Conservation (phyloP, 2,113 vertebrate genomes). For the Xyliphius kryptos region DNA sequence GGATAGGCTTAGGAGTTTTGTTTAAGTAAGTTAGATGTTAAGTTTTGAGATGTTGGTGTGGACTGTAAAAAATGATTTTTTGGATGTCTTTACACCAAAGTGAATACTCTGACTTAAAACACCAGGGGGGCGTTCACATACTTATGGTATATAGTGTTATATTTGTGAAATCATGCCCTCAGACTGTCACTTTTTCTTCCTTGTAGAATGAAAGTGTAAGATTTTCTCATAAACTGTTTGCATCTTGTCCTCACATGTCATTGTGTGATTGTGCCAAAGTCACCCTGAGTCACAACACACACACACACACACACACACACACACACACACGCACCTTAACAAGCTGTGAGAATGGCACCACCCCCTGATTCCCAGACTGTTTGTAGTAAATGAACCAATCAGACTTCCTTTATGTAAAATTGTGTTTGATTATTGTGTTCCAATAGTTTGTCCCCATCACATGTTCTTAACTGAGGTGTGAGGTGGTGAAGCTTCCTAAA, state of each 20-base stretch:
- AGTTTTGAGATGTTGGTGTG: too few species aligned
- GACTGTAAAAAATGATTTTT: too few species aligned
- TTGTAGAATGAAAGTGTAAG: neutral
- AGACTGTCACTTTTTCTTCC: neutral
- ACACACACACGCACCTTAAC: slow-evolving; percentile 32
- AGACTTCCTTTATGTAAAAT: slow-evolving; percentile 37
- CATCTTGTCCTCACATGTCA: slow-evolving; percentile 49
- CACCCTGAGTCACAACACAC: slow-evolving; percentile 53
- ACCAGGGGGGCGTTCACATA: too few species aligned
- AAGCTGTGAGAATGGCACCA: slow-evolving; percentile 66
- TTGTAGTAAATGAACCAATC: slow-evolving; percentile 46
- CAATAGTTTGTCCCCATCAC: neutral
- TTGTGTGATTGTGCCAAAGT: slow-evolving; percentile 38
- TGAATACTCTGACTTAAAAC: too few species aligned
- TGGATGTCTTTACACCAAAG: too few species aligned
- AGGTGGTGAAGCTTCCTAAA: too few species aligned
- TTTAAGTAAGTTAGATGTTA: too few species aligned
- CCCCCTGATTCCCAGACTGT: slow-evolving; percentile 64
- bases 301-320: neutral
- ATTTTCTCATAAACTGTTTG: slow-evolving; percentile 34
- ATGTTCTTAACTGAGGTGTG: slow-evolving; percentile 3
- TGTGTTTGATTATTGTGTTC: neutral
- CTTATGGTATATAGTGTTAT: too few species aligned
- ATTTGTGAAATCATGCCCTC: too few species aligned
- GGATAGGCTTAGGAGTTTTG: too few species aligned